Conservation (phyloP, 2,797 vertebrate species). For the Crax fasciolata region DNA sequence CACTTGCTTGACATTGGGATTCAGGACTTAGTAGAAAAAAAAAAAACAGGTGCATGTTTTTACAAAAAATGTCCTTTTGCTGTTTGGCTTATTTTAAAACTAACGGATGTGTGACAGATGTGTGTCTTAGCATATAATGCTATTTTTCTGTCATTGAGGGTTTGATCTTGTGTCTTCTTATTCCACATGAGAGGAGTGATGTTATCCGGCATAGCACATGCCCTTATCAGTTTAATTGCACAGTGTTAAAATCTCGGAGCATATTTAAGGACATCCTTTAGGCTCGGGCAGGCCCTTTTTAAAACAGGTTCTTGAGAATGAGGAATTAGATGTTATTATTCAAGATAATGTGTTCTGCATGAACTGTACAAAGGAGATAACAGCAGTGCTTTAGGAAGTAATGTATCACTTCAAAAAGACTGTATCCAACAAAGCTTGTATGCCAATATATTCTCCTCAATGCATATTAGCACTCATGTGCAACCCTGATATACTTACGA, state of each 20-base stretch:
- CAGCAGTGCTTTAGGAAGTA: not conserved
- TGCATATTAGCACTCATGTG: not conserved
- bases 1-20: not conserved
- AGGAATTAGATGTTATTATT: constrained; percentile 63
- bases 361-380: constrained; percentile 27
- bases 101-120: not conserved
- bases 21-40: not conserved
- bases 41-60: not conserved
- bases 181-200: not conserved
- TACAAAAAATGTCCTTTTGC: not conserved
- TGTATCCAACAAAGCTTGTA: not conserved
- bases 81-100: constrained; percentile 11
- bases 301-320: constrained; percentile 41
- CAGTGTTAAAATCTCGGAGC: constrained; percentile 6
- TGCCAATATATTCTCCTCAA: not conserved
- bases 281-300: constrained; percentile 28
- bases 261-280: constrained; percentile 40
- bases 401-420: not conserved
- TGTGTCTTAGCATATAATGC: constrained; percentile 5
- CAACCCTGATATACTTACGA: not conserved
- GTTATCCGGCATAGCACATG: constrained; percentile 31
- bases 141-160: constrained; percentile 4
- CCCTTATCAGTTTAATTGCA: constrained; percentile 29
- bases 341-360: constrained; percentile 22
- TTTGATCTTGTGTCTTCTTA: constrained; percentile 19